Evolutionary conservation across 2,888 invertebrate species (phyloP).

Genomic region (Hecatera dysodea): DNA sequence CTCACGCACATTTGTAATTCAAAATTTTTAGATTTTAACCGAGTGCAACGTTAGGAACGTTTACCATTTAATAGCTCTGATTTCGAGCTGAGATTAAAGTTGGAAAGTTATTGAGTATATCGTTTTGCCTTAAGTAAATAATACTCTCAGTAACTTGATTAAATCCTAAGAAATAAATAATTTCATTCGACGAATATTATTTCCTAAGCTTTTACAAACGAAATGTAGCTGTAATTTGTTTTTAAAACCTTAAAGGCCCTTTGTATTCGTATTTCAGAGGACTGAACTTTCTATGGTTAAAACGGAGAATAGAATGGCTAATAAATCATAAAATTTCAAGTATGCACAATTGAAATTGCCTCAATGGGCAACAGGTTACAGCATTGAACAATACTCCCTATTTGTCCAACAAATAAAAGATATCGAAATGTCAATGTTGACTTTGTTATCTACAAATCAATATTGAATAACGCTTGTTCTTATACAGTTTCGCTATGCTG

Average conservation of each 20-base stretch:
- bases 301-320: constrained; percentile 57
- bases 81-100: constrained; percentile 33
- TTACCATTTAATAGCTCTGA: constrained; percentile 37
- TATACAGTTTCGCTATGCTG: constrained; percentile 13
- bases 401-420: constrained; percentile 48
- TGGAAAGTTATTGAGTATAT: constrained; percentile 23
- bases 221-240: constrained; percentile 43
- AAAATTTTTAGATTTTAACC: constrained; percentile 58
- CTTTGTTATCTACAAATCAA: constrained; percentile 30
- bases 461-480: constrained; percentile 14
- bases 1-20: constrained; percentile 63
- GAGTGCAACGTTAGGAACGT: constrained; percentile 28
- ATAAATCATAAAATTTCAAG: constrained; percentile 61
- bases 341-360: constrained; percentile 58
- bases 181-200: constrained; percentile 29
- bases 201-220: constrained; percentile 29
- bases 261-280: constrained; percentile 56
- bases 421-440: constrained; percentile 32
- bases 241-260: constrained; percentile 53
- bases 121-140: constrained; percentile 21
- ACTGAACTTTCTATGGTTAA: constrained; percentile 55
- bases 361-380: constrained; percentile 51
- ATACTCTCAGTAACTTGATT: constrained; percentile 24
- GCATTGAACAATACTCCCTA: constrained; percentile 42
- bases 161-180: constrained; percentile 29